Evolutionary conservation across 2,113 vertebrate genomes (phyloP), one percentile per base, ranked within the genome.

Genomic region (Aspiorhynchus laticeps): DNA sequence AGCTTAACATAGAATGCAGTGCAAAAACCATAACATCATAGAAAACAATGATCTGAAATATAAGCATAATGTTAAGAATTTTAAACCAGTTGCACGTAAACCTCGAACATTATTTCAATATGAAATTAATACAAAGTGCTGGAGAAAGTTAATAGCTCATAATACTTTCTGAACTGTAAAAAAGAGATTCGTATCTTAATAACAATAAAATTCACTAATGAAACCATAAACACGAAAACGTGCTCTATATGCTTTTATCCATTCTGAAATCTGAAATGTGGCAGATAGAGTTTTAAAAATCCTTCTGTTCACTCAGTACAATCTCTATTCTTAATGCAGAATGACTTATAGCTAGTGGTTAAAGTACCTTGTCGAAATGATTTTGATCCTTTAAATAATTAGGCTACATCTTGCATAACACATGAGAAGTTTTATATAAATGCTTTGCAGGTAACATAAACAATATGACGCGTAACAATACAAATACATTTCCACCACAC

Each of bases 151-250:
- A 84, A 83, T 48, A 87, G 84, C 78, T 86, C 63, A 74, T 84
- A 82, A 85, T 95, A 92, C 93, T 94, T 95, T 95, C 94, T 94
- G 93, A 94, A 94, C 93, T 95, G 96, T 96, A 96, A 95, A 96
- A 95, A 95, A 94, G 95, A 38, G 59, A 28, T 28, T 65, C 51
- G n/a, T 79, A n/a, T 81, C 80, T 69, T 46, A 51, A 33, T 84
- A 74, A 75, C 83, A 59, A 15, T 38, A 19, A 28, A 59, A 56
- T 73, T 73, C 65, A 51, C 43, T n/a, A 83, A 56, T 43, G 19
- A 59, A 88, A 11, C 61, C 12, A 53, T 41, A 61, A 69, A 80
- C 51, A 86, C 84, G 65, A 59, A 59, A 78, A 83, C 48, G 79
- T 82, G 38, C 33, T 51, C 17, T 88, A 46, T 28, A 33, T 41